Evolutionary conservation across 64 coral and sea anemone species (phyloP).

Genomic region (Exaiptasia diaphana): DNA sequence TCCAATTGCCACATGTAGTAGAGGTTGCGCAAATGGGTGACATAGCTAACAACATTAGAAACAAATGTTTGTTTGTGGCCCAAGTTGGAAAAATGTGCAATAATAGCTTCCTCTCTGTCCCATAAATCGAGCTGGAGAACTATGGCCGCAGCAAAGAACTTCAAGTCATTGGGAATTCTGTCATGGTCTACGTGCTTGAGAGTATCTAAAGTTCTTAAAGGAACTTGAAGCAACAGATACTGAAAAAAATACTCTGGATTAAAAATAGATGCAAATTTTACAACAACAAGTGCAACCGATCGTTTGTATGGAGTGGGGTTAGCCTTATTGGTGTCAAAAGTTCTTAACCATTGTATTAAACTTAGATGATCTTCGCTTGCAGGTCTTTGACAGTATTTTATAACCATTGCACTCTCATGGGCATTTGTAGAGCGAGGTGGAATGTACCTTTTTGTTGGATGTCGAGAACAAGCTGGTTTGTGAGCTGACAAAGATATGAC

Average conservation of each 20-base stretch:
- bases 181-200: background rate
- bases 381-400: background rate
- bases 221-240: background rate
- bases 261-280: conserved; percentile 20
- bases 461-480: conserved; percentile 2
- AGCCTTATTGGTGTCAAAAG: background rate
- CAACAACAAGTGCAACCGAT: background rate
- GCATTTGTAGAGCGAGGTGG: background rate
- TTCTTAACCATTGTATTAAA: conserved; percentile 20
- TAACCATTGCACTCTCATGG: background rate
- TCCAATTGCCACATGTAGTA: background rate
- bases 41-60: background rate
- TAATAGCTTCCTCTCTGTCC: background rate
- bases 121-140: background rate
- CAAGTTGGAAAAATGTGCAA: background rate
- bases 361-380: background rate
- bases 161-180: background rate
- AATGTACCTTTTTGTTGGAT: background rate
- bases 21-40: background rate
- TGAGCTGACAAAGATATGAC: background rate
- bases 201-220: background rate
- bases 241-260: conserved; percentile 37
- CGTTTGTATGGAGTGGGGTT: background rate
- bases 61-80: background rate
- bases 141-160: background rate